Percentiles rank a stretch among this genome's conserved stretches.
phyloP scores from a whole-genome alignment of 2,888 invertebrate species.

The Epinotia nisella region DNA sequence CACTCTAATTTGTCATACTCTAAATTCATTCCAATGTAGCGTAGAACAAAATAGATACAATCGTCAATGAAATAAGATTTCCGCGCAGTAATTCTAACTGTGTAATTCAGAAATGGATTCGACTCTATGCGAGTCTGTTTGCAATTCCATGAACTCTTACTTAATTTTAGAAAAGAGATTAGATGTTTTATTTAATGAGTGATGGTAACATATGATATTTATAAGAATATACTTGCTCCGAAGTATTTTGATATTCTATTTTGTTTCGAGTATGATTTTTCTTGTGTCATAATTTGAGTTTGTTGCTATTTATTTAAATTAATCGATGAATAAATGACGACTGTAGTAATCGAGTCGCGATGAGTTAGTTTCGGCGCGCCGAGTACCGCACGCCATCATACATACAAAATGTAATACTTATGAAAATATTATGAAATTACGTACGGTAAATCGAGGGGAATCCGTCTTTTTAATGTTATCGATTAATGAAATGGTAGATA shows the following conservation, averaged over 20 bases:
- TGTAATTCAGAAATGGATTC: slow-evolving; percentile 35
- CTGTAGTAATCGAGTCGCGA: slow-evolving; percentile 43
- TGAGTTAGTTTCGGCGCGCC: slow-evolving; percentile 34
- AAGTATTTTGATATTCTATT: slow-evolving; percentile 78
- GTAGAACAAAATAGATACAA: slow-evolving; percentile 56
- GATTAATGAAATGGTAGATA: slow-evolving; percentile 81
- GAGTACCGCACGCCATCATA: slow-evolving; percentile 35
- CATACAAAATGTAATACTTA: slow-evolving; percentile 47
- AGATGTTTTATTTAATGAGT: slow-evolving; percentile 83
- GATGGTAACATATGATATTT: slow-evolving; percentile 82
- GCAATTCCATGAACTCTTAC: slow-evolving; percentile 78
- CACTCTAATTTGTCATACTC: slow-evolving; percentile 52
- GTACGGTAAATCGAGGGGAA: slow-evolving; percentile 67
- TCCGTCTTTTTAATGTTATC: slow-evolving; percentile 79
- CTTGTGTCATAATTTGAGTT: slow-evolving; percentile 81
- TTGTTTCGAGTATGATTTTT: slow-evolving; percentile 76
- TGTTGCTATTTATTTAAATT: slow-evolving; percentile 81
- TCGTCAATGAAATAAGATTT: slow-evolving; percentile 50
- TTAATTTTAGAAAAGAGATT: slow-evolving; percentile 80
- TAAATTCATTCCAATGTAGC: slow-evolving; percentile 48
- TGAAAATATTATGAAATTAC: slow-evolving; percentile 49
- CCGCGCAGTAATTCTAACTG: slow-evolving; percentile 47
- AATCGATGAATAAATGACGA: slow-evolving; percentile 72
- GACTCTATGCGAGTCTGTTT: slow-evolving; percentile 64
- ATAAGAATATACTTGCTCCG: slow-evolving; percentile 78